These are phyloP conservation scores for Cyphomyrus plagiostoma DNA, from an alignment of 2,113 vertebrate genomes.

Conservation along the genomic window DNA sequence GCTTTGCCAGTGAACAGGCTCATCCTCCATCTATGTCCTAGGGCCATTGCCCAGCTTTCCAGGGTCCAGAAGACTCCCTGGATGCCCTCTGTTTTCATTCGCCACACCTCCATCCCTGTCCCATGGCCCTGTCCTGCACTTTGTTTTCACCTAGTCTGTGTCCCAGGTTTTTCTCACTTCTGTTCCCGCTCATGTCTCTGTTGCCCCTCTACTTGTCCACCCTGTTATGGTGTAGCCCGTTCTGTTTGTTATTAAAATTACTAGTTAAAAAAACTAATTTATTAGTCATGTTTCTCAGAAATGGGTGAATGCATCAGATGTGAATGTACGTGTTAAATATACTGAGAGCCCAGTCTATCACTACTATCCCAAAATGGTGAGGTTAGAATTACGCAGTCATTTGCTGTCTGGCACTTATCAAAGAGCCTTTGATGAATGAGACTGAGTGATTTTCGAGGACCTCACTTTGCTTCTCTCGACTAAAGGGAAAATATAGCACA, in stretches of 20 bases:
- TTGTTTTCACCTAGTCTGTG: no score
- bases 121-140: no score
- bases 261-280: background rate
- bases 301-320: background rate
- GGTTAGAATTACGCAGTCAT: slow-evolving; percentile 9
- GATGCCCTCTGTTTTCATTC: no score
- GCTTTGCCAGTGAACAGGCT: no score
- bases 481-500: slow-evolving; percentile 28
- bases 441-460: slow-evolving; percentile 32
- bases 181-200: no score
- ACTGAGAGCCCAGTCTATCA: background rate
- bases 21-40: no score
- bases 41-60: no score
- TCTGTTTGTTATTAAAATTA: background rate
- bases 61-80: no score
- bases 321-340: background rate
- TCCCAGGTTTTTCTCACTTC: no score
- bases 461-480: slow-evolving; percentile 25
- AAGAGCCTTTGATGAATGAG: slow-evolving; percentile 38
- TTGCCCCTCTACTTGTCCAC: no score
- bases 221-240: background rate
- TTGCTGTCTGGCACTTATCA: slow-evolving; percentile 22
- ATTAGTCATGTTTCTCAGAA: background rate
- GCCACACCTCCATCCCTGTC: no score
- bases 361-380: slow-evolving; percentile 9